A percentile compares a stretch with the other conserved stretches of the same genome.
These are phyloP conservation scores for Antedon mediterranea DNA, from an alignment of 53 echinoderm and acorn worm genomes.

Conservation along the genomic window DNA sequence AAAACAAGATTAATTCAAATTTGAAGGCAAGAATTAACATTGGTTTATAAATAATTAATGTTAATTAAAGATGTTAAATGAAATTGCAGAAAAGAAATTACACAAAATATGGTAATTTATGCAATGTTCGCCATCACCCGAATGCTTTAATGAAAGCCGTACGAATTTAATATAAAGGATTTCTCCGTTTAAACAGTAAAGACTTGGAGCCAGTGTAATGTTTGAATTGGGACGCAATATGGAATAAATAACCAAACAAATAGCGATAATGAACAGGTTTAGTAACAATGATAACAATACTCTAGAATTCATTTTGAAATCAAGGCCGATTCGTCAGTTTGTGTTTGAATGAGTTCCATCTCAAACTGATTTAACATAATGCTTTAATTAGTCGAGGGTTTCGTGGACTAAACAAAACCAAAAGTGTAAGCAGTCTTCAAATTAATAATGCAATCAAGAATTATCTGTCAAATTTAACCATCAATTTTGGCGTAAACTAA, in stretches of 20 bases:
- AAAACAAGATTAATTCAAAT: no score
- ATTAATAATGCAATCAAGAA: background rate
- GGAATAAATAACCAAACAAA: background rate
- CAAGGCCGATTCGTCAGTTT: background rate
- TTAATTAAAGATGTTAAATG: no score
- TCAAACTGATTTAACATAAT: background rate
- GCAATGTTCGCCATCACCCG: background rate
- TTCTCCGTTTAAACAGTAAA: background rate
- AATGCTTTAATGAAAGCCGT: background rate
- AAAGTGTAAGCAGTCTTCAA: background rate
- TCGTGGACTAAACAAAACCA: background rate
- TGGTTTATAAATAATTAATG: no score
- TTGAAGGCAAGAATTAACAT: background rate
- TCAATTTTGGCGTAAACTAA: background rate
- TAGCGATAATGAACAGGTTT: background rate
- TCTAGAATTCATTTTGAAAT: background rate
- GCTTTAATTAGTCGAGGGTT: background rate
- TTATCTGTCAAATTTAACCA: background rate
- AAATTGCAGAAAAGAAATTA: no score
- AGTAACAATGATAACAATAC: background rate
- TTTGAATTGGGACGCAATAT: background rate
- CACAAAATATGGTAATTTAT: constrained; percentile 1
- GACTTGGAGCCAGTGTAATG: background rate
- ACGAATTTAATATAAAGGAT: background rate
- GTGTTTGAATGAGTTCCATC: background rate